Evolutionary conservation across 2,113 vertebrate species (phyloP).

Genomic region (Platysteira castanea): DNA sequence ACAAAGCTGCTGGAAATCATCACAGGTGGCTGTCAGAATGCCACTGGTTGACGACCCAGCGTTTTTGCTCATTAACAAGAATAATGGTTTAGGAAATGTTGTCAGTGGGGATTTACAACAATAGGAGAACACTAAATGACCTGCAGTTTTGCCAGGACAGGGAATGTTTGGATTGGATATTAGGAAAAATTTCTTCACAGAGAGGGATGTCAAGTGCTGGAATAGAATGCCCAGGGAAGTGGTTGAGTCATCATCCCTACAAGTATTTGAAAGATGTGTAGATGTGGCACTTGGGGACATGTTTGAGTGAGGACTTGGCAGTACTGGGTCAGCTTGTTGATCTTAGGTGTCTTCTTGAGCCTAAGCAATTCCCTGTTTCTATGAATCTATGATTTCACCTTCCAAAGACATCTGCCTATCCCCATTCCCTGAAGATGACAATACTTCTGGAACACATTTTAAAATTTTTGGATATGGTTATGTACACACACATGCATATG

Average conservation of each 20-base stretch:
- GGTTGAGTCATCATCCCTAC: not conserved
- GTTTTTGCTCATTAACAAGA: not conserved
- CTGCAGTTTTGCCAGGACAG: not conserved
- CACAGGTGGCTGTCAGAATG: not conserved
- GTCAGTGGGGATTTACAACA: not conserved
- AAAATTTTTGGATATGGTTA: not conserved
- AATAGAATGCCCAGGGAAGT: not conserved
- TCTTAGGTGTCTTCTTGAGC: not conserved
- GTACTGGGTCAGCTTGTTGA: not conserved
- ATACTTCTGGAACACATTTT: not conserved
- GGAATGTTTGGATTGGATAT: not conserved
- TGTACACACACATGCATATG: not conserved
- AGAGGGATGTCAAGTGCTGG: not conserved
- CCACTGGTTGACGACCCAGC: not conserved
- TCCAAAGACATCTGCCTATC: not conserved
- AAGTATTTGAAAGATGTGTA: not conserved
- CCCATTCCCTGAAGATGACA: fast-evolving
- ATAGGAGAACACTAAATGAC: not conserved
- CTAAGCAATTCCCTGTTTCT: not conserved
- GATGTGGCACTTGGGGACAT: not conserved
- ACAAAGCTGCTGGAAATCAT: not conserved
- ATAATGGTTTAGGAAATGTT: not conserved
- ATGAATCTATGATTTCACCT: not conserved
- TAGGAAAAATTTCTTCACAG: not conserved
- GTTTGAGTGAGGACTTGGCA: not conserved